Conservation (phyloP, 2,888 invertebrate genomes). For the Cartodere bifasciata region DNA sequence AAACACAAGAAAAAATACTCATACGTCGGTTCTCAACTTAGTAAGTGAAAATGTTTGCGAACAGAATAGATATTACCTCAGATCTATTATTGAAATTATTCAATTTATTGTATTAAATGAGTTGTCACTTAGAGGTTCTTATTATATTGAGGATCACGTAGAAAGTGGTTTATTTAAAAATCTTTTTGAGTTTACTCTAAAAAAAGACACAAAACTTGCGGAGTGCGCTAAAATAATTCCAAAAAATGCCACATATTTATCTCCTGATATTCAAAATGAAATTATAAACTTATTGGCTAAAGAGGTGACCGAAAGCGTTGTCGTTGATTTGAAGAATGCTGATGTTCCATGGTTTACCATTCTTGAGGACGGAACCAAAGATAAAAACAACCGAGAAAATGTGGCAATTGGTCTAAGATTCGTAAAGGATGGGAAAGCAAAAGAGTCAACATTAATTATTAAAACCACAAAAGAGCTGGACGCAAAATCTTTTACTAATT, state of each 20-base stretch:
- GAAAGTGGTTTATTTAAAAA: constrained; percentile 9
- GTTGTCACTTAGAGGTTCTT: constrained; percentile 8
- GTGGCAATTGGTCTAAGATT: constrained; percentile 9
- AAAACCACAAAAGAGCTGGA: constrained; percentile 4
- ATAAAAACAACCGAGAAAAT: constrained; percentile 12
- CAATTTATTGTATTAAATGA: constrained; percentile 10
- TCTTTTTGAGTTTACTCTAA: constrained; percentile 9
- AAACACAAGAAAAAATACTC: constrained; percentile 5
- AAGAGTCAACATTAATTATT: constrained; percentile 4
- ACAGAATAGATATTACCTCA: constrained; percentile 12
- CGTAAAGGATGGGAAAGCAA: constrained; percentile 8
- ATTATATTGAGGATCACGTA: constrained; percentile 8
- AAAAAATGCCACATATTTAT: constrained; percentile 10
- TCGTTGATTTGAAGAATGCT: constrained; percentile 7
- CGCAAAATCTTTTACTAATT: constrained; percentile 8
- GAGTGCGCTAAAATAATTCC: constrained; percentile 3
- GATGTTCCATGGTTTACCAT: constrained; percentile 11
- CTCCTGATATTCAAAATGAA: constrained; percentile 11
- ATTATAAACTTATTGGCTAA: constrained; percentile 11
- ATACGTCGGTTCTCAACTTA: constrained; percentile 6
- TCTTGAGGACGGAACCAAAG: constrained; percentile 11
- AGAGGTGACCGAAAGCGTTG: constrained; percentile 9
- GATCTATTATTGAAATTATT: constrained; percentile 9
- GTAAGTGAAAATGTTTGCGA: constrained; percentile 9
- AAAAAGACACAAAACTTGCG: constrained; percentile 5